These are phyloP conservation scores for Hipparchia semele DNA, from an alignment of 2,888 invertebrate species.

Conservation along the genomic window DNA sequence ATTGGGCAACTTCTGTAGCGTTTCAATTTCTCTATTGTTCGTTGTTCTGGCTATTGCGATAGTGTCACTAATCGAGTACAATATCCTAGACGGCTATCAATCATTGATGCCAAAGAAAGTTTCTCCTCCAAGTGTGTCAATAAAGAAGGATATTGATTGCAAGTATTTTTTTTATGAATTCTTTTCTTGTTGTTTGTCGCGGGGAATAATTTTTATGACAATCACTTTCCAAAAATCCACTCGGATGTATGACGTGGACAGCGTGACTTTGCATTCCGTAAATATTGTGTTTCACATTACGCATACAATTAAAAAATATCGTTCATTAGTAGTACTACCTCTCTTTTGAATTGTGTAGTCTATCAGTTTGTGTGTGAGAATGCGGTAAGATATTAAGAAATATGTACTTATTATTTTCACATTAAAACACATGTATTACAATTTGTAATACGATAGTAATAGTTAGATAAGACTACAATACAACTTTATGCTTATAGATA, in stretches of 20 bases:
- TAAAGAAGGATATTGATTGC: constrained; percentile 3
- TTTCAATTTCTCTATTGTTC: constrained; percentile 67
- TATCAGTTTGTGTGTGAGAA: too few species aligned
- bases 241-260: not conserved
- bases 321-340: too few species aligned
- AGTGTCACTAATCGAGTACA: constrained; percentile 23
- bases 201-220: not conserved
- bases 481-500: not conserved
- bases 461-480: constrained; percentile 6
- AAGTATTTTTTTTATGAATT: not conserved
- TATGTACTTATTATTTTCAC: not conserved
- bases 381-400: too few species aligned
- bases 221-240: constrained; percentile 1
- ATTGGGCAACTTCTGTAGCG: constrained; percentile 54
- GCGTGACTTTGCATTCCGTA: not conserved
- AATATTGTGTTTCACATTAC: not conserved
- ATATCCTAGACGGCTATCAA: constrained; percentile 22
- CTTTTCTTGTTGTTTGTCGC: not conserved
- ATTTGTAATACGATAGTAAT: not conserved
- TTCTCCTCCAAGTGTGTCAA: not conserved
- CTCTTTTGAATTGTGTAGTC: too few species aligned
- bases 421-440: constrained; percentile 5
- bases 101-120: constrained; percentile 11
- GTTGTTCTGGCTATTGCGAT: constrained; percentile 32
- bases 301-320: too few species aligned